Evolutionary conservation across 2,888 invertebrate genomes (phyloP), one percentile per base, ranked within the genome.

Genomic region (Athrips mouffetella): DNA sequence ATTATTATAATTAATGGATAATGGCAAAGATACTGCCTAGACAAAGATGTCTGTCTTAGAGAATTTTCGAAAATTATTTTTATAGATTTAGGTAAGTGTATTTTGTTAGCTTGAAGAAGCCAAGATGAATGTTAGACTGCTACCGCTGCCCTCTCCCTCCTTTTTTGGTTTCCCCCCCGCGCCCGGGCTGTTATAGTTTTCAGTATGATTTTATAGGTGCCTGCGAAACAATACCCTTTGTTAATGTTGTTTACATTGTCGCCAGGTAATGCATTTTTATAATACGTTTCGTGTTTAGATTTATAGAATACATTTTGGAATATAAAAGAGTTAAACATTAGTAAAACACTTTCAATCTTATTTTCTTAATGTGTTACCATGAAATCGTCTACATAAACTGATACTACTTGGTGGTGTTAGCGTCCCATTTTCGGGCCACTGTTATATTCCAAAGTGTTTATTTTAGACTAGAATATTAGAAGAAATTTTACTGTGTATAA

Each of bases 231-330:
- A 73, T 81, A 79, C 81, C 86, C 83, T 86, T 86, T 83, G 63
- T 87, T 83, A 86, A 81, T 86, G 87, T 88, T 88, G 88, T 88
- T 88, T 88, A 88, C 88, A 88, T 88, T 87, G 88, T 88, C 88
- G 88, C 88, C 88, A 88, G 88, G 88, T 88, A n/a, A 88, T 86
- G 87, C 84, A 74, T 83, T 81, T 80, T 80, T 74, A 76, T 83
- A 76, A 76, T 82, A 82, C 63, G 70, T 78, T 54, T 50, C 49
- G 41, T 54, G 52, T 52, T 46, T 54, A 52, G 49, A 46, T 16
- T 20, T 25, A 37, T 31, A 33, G 20, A 30, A 2, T 44, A 45
- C 33, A 11, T 41, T 31, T 53, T 53, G 52, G 51, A 51, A 49
- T 41, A 37, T 39, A 29, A 15, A 23, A n/a, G 7, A 31, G 27